phyloP scores from a whole-genome alignment of 2,888 invertebrate species.

The Yponomeuta evonymella region DNA sequence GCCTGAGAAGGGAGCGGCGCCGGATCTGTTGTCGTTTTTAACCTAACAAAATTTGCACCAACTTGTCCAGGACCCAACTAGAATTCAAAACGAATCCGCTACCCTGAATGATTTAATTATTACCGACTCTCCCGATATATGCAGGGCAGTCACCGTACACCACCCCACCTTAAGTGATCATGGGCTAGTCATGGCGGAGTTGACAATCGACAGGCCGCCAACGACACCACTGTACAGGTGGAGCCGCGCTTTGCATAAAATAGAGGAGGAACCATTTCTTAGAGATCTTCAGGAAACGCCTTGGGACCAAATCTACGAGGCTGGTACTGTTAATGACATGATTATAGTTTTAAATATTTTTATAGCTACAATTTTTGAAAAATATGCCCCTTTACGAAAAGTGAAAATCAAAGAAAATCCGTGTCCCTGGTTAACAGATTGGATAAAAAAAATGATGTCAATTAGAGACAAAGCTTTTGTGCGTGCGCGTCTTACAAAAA shows the following conservation, averaged over 20 bases:
- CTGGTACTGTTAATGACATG: no score
- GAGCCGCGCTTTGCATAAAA: background rate
- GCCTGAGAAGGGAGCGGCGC: background rate
- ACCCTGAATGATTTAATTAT: conserved; percentile 7
- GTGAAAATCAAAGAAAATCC: background rate
- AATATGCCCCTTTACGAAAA: conserved; percentile 4
- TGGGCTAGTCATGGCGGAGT: background rate
- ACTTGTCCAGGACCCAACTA: conserved; percentile 3
- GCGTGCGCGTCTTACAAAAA: background rate
- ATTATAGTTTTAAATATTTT: background rate
- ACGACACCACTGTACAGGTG: background rate
- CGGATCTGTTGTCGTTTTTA: background rate
- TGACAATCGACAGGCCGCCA: background rate
- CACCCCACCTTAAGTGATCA: conserved; percentile 9
- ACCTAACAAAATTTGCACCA: background rate
- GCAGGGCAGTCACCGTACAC: background rate
- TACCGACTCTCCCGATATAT: background rate
- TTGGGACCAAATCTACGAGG: background rate
- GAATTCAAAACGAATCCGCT: background rate
- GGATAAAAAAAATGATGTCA: background rate
- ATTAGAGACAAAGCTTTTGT: background rate
- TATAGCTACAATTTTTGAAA: background rate
- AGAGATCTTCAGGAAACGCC: background rate
- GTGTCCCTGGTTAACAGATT: background rate
- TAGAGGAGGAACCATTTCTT: background rate